These are phyloP conservation scores for Xenopus petersii DNA, from an alignment of 2,797 vertebrate species.

Conservation along the genomic window DNA sequence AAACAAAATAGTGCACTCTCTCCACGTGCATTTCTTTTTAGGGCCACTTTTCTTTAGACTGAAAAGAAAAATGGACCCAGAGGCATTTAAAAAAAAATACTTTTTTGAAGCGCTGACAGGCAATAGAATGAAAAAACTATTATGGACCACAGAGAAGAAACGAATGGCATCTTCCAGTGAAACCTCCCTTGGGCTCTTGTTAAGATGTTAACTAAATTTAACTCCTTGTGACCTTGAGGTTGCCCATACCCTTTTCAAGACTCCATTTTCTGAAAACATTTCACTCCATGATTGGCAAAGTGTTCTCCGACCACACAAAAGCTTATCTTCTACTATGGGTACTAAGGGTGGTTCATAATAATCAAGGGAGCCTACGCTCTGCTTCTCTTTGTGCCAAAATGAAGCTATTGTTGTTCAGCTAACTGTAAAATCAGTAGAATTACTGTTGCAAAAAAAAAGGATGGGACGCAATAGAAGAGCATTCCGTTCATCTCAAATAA, in stretches of 20 bases:
- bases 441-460: slow-evolving; percentile 64
- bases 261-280: slow-evolving; percentile 63
- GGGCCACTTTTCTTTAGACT: slow-evolving; percentile 63
- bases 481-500: slow-evolving; percentile 66
- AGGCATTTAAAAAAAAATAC: slow-evolving; percentile 68
- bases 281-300: slow-evolving; percentile 62
- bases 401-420: slow-evolving; percentile 89
- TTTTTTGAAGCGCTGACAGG: slow-evolving; percentile 74
- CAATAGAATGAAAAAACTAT: slow-evolving; percentile 66
- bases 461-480: slow-evolving; percentile 40
- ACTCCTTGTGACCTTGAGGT: slow-evolving; percentile 64
- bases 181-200: slow-evolving; percentile 71
- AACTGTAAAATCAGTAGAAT: slow-evolving; percentile 92
- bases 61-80: slow-evolving; percentile 66
- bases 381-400: slow-evolving; percentile 82
- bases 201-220: slow-evolving; percentile 77
- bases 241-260: slow-evolving; percentile 71
- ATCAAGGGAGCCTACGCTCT: slow-evolving; percentile 82
- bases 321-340: slow-evolving; percentile 62
- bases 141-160: slow-evolving; percentile 72
- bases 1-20: slow-evolving; percentile 65
- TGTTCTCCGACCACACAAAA: slow-evolving; percentile 69
- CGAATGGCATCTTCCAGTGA: slow-evolving; percentile 71
- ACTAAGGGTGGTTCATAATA: slow-evolving; percentile 67
- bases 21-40: slow-evolving; percentile 73